Base-by-base conservation (phyloP, 2,113 vertebrate species). In the Calidris pugnax region DNA sequence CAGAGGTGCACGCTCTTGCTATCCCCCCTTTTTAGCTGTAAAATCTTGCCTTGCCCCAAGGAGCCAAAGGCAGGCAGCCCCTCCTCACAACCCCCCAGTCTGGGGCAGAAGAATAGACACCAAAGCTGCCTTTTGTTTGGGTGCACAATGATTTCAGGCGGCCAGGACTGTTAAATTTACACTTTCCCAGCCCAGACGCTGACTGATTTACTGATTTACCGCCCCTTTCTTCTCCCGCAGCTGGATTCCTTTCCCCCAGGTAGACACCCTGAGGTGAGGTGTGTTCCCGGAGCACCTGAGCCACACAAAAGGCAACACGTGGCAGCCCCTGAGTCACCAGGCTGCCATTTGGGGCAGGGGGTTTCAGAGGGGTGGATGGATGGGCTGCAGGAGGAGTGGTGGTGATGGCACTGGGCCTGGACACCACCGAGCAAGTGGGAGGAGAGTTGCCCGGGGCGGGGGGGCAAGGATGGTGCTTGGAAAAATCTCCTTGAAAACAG, bases 121-220 rank as follows among this genome's bases (percentile, higher is more conserved):
- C 4, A 0, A 45, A 67, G 56, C 45, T 14, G 76, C 68, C 80
- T 85, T 82, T 91, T 78, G 66, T 89, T 79, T 56, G 74, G 48
- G 53, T 26, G 45, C 68, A 73, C 78, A 89, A 51, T 23, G 80
- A 60, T 93, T 95, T 87, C 87, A 64, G 4, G 1, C 0, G 4
- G 48, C 47, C 7, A 0, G 35, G 66, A 43, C 66, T 76, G 55
- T 68, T 53, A 51, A 47, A 81, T 91, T 78, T 81, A 47, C 4
- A 3, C 62, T 74, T 78, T 78, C 51, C 74, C 4, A 6, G 16
- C 41, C 41, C 43, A 62, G 45, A 43, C 33, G 69, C 64, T 27
- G 90, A 93, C 24, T 67, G 75, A 95, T 93, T 95, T 93, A 93
- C 24, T 67, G 75, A 95, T 93, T 95, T 93, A 88, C 75, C 2